Conservation (phyloP, 2,797 vertebrate species). For the Morelia viridis region DNA sequence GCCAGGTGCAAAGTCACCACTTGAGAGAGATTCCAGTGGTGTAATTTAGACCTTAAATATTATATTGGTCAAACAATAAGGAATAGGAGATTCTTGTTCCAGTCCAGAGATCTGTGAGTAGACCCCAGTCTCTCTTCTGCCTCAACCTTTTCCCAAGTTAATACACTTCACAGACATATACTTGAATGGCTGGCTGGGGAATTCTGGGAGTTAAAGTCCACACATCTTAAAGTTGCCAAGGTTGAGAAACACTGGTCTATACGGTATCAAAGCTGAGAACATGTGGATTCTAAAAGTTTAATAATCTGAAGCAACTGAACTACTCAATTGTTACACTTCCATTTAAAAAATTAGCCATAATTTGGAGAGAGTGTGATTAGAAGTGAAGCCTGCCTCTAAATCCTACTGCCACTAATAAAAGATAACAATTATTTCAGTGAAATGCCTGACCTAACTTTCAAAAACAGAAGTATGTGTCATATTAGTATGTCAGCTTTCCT, state of each 20-base stretch:
- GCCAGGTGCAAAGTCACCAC: background rate
- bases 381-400: background rate
- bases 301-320: background rate
- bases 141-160: background rate
- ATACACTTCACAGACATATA: background rate
- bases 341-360: background rate
- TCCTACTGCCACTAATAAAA: background rate
- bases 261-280: too few species aligned
- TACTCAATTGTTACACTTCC: background rate
- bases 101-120: background rate
- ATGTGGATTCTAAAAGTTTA: background rate
- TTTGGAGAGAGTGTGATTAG: background rate
- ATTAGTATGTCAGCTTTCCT: background rate
- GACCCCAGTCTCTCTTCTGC: background rate
- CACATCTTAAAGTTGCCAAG: background rate
- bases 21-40: background rate
- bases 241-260: background rate
- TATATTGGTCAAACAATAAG: background rate
- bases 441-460: background rate
- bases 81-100: background rate
- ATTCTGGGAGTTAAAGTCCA: too few species aligned
- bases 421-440: background rate
- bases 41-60: background rate
- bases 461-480: background rate
- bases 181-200: background rate